Percentiles rank a stretch among this genome's conserved stretches.
Evolutionary conservation across 2,797 vertebrate genomes (phyloP).

Genomic region (Eremophila alpestris): DNA sequence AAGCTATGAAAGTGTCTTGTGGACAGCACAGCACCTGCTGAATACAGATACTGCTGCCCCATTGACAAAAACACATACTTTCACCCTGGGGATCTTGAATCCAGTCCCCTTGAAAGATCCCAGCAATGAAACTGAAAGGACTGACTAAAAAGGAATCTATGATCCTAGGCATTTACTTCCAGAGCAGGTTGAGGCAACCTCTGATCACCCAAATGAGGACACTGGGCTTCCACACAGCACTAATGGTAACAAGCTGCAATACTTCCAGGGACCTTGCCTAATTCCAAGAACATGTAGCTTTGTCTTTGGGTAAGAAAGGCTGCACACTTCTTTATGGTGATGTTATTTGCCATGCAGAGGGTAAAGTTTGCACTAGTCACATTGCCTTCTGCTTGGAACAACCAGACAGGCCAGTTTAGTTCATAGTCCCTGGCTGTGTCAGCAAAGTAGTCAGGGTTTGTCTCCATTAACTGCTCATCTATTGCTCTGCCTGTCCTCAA

Average conservation of each 20-base stretch:
- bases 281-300: background rate
- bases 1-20: background rate
- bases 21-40: background rate
- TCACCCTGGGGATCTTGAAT: background rate
- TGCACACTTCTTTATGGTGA: background rate
- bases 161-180: background rate
- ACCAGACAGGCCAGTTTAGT: constrained; percentile 39
- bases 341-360: background rate
- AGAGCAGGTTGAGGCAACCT: background rate
- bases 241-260: background rate
- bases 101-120: background rate
- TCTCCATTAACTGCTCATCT: constrained; percentile 32
- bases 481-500: constrained; percentile 19
- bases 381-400: constrained; percentile 4
- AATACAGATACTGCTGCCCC: background rate
- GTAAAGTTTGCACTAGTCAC: background rate
- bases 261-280: background rate
- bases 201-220: background rate
- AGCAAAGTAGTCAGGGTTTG: constrained; percentile 9
- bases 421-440: constrained; percentile 41
- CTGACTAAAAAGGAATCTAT: background rate
- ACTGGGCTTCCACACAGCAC: background rate
- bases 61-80: background rate
- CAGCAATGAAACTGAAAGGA: background rate
- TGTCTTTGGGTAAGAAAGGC: background rate